Percentiles rank a stretch among this genome's conserved stretches.
Conservation (phyloP, 2,888 invertebrate species). For the Drosophila diplacantha region DNA sequence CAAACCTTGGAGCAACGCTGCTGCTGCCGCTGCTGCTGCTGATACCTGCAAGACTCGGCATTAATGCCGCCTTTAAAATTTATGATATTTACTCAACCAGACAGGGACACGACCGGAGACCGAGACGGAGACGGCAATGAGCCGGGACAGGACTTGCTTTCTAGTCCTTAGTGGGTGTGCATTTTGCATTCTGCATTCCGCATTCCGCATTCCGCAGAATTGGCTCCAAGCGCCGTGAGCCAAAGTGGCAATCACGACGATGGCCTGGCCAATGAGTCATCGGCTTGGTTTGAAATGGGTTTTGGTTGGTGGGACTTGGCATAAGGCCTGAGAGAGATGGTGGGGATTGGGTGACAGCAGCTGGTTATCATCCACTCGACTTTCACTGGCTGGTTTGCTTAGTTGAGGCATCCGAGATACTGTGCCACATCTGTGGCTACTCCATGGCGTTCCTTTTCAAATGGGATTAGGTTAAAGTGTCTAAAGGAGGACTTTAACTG, state of each 20-base stretch:
- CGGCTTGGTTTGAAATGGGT: neutral
- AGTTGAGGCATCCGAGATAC: conserved; percentile 1
- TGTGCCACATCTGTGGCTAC: conserved; percentile 2
- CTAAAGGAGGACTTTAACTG: neutral
- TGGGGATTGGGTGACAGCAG: neutral
- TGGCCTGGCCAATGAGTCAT: conserved; percentile 26
- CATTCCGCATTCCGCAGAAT: too few species aligned
- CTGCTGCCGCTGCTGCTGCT: neutral
- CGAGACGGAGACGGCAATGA: conserved; percentile 37
- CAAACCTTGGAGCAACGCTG: conserved; percentile 13
- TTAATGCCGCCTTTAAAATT: conserved; percentile 71
- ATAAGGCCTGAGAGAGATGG: neutral
- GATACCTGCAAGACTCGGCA: conserved; percentile 40
- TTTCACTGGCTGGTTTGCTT: conserved; percentile 11
- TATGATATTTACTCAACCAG: conserved; percentile 70
- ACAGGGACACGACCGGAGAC: conserved; percentile 27
- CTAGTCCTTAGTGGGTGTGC: conserved; percentile 33
- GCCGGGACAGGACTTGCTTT: conserved; percentile 47
- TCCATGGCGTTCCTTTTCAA: neutral
- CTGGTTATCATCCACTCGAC: conserved; percentile 10
- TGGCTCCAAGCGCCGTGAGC: conserved; percentile 20
- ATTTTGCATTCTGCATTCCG: conserved; percentile 10
- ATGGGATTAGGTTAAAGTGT: neutral
- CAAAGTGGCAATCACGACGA: conserved; percentile 35
- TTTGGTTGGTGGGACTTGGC: neutral